These are phyloP conservation scores for Cavia porcellus DNA, from an alignment of 2,113 vertebrate species.

Conservation along the genomic window DNA sequence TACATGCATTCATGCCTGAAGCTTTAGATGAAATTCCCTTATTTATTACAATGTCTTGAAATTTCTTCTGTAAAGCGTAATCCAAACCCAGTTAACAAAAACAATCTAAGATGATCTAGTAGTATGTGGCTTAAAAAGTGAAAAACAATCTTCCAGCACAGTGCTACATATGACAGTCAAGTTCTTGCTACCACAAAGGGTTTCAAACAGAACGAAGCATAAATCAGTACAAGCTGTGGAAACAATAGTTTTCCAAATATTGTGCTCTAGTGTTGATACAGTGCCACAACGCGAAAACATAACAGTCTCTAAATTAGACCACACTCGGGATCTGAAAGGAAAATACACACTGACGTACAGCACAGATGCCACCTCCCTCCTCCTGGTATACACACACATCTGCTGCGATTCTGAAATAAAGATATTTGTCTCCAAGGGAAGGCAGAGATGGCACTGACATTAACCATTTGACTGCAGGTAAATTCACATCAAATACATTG, in stretches of 20 bases:
- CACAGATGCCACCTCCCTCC: conserved; percentile 3
- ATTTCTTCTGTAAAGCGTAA: conserved; percentile 58
- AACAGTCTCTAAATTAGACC: conserved; percentile 37
- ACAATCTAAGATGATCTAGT: conserved; percentile 40
- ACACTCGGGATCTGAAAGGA: conserved; percentile 74
- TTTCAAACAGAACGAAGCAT: conserved; percentile 58
- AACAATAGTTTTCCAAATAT: conserved; percentile 80
- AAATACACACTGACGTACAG: conserved; percentile 50
- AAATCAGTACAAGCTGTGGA: conserved; percentile 82
- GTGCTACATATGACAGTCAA: conserved; percentile 43
- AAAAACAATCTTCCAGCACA: conserved; percentile 22
- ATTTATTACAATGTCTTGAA: conserved; percentile 69
- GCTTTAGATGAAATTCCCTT: background rate
- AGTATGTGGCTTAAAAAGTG: conserved; percentile 36
- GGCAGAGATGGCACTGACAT: background rate
- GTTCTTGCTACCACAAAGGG: conserved; percentile 43
- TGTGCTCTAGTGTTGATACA: conserved; percentile 69
- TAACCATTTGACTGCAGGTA: background rate
- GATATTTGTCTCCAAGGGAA: background rate
- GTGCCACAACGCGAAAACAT: conserved; percentile 54
- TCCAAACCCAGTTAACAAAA: conserved; percentile 60
- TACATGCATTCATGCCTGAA: background rate
- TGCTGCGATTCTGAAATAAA: background rate
- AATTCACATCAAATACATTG: background rate
- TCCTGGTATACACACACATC: background rate